Percentiles rank a stretch among this genome's conserved stretches.
phyloP scores from a whole-genome alignment of 2,797 vertebrate species.

The Sebastes matsubarae region DNA sequence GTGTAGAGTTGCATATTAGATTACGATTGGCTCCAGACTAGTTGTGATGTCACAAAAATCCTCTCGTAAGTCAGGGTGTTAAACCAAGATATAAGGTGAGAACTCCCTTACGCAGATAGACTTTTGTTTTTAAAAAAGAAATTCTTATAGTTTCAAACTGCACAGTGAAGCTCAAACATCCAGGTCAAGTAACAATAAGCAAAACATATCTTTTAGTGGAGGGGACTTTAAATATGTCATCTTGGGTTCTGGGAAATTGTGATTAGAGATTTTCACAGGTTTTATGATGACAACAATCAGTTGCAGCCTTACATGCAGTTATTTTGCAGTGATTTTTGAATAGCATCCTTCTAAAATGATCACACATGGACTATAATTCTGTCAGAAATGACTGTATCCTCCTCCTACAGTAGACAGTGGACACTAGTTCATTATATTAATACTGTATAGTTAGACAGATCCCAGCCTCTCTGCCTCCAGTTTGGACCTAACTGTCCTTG shows the following conservation, averaged over 20 bases:
- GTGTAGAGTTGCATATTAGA: background rate
- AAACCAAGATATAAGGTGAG: background rate
- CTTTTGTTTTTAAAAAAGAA: too few species aligned
- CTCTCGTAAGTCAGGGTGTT: background rate
- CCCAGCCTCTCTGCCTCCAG: conserved; percentile 17
- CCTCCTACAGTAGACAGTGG: background rate
- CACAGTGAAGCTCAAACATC: too few species aligned
- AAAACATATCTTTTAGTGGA: background rate
- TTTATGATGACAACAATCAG: background rate
- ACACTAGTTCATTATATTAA: conserved; percentile 21
- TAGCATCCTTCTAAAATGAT: background rate
- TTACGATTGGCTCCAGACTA: background rate
- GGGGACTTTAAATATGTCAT: background rate
- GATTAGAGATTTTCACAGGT: background rate
- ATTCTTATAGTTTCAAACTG: too few species aligned
- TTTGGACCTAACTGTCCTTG: conserved; percentile 28
- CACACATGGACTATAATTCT: background rate
- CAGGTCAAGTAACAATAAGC: background rate
- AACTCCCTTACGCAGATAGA: background rate
- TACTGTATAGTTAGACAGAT: conserved; percentile 6
- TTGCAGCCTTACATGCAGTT: background rate
- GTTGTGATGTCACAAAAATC: background rate
- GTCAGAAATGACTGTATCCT: background rate
- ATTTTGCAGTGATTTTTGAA: background rate
- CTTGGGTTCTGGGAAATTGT: background rate